Base-by-base conservation (phyloP, 2,888 invertebrate species). In the Limnephilus rhombicus region DNA sequence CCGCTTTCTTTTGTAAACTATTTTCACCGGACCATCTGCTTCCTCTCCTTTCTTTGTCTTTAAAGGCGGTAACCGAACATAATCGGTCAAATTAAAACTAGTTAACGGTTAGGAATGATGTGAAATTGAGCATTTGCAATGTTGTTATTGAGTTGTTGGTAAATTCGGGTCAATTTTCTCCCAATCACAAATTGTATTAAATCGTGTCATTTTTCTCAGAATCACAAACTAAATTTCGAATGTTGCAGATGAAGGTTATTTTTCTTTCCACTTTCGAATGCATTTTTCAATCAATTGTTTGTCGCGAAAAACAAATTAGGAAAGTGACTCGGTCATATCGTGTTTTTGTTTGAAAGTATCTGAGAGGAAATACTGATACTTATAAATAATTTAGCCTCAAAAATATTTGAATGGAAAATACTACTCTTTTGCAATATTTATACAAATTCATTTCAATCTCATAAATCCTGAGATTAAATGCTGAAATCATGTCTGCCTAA, bases 1-100 rank as follows among this genome's bases (percentile, higher is more conserved):
- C 49, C 45, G 49, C 86, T 86, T 86, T 86, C 86, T 86, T 86
- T 83, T 83, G 37, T 41, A 41, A 37, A 37, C 34, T 83, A 49
- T 86, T 45, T 86, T 45, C 49, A 45, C 49, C 86, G 86, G 41
- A 41, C n/a, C 49, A 12, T n/a, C 41, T 45, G 86, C 49, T 86
- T 29, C 41, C 83, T 86, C 41, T 49, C 15, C 45, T 86, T 45
- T 4, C 86, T n/a, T 49, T 86, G 45, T 86, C 49, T 29, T 45
- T 41, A 11, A 2, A 29, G 86, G 49, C 29, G 49, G 15, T 29
- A 49, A 29, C 49, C 45, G 49, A 31, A 86, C n/a, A 45, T n/a
- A 86, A 41, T 86, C 31, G 34, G 82, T 31, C 18, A 82, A 82
- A 82, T 82, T 13, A 82, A 82, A 12, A 34, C 15, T 82, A n/a